Conservation (phyloP, 1,140 invertebrate species). For the Drosophila sp. region DNA sequence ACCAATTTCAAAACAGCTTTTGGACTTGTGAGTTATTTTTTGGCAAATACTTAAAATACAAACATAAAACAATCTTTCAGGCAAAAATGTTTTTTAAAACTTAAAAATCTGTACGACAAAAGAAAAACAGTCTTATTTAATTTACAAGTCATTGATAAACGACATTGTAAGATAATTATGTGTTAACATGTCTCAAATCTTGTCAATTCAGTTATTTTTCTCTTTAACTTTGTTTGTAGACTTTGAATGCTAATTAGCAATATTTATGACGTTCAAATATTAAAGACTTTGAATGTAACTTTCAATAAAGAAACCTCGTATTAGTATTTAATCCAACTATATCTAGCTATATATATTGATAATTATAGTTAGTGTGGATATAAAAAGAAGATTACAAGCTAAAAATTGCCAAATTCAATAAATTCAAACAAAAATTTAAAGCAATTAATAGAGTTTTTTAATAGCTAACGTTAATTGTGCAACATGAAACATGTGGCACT, state of each 20-base stretch:
- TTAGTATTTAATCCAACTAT: no score
- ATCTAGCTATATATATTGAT: background rate
- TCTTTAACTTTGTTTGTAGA: background rate
- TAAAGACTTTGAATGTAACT: background rate
- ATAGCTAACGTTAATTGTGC: slow-evolving; percentile 28
- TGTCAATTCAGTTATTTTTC: background rate
- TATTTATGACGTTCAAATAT: no score
- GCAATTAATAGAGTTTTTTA: slow-evolving; percentile 17
- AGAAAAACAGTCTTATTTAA: background rate
- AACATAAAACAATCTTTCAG: no score
- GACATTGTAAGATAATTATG: slow-evolving; percentile 17
- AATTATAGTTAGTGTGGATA: slow-evolving; percentile 4
- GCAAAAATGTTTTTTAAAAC: no score
- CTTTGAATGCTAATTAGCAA: background rate
- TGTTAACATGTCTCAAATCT: background rate
- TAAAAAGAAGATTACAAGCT: slow-evolving; percentile 1
- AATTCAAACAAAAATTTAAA: slow-evolving; percentile 35
- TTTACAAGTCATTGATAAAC: slow-evolving; percentile 13
- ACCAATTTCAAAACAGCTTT: no score
- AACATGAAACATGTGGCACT: slow-evolving; percentile 10
- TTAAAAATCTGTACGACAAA: background rate
- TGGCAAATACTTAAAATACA: no score
- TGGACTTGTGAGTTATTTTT: no score
- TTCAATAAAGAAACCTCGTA: background rate
- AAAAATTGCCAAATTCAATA: slow-evolving; percentile 31